These are phyloP conservation scores for Ochlodes sylvanus DNA, from an alignment of 2,888 invertebrate species.

Conservation along the genomic window DNA sequence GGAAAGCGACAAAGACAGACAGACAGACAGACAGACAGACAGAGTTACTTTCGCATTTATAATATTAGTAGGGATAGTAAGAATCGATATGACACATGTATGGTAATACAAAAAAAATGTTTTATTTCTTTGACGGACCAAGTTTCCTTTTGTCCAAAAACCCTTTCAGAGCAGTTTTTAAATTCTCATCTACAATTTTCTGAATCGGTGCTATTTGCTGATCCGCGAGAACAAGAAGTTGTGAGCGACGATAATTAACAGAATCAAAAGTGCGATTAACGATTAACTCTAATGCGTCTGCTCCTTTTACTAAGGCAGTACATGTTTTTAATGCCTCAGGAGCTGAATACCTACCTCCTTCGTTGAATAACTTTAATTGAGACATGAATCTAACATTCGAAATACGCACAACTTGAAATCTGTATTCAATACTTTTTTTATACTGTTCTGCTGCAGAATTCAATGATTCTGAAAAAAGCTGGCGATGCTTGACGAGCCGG, in stretches of 20 bases:
- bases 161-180: conserved; percentile 50
- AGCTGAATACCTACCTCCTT: conserved; percentile 65
- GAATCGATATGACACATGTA: too few relatives aligned
- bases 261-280: conserved; percentile 51
- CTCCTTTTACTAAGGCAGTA: conserved; percentile 53
- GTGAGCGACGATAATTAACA: conserved; percentile 55
- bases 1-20: too few relatives aligned
- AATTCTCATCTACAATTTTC: conserved; percentile 53
- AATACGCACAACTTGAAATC: conserved; percentile 68
- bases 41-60: too few relatives aligned
- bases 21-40: too few relatives aligned
- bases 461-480: conserved; percentile 63
- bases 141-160: conserved; percentile 50
- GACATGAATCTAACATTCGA: conserved; percentile 66
- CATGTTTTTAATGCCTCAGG: conserved; percentile 60
- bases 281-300: conserved; percentile 65
- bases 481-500: conserved; percentile 61
- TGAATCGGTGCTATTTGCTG: conserved; percentile 55
- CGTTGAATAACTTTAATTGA: conserved; percentile 59
- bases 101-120: too few relatives aligned
- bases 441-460: conserved; percentile 51
- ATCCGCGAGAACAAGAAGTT: conserved; percentile 60
- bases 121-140: conserved; percentile 8
- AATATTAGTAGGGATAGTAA: too few relatives aligned
- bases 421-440: conserved; percentile 55